These are phyloP conservation scores for Pelobates fuscus DNA, from an alignment of 2,113 vertebrate species.

Conservation along the genomic window DNA sequence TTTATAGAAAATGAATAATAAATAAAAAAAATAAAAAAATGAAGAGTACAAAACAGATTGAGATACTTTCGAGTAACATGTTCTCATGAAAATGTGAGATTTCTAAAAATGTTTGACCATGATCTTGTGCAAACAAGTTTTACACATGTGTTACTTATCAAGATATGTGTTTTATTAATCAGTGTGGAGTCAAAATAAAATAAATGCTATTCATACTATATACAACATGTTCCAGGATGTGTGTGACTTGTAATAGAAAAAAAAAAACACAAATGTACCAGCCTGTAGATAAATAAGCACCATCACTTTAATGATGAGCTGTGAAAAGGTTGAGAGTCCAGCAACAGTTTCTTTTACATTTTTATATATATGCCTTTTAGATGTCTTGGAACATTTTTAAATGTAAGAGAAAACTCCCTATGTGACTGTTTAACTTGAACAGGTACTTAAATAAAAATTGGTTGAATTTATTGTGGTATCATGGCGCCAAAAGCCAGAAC, in stretches of 20 bases:
- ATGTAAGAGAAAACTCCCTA: not conserved
- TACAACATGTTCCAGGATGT: not conserved
- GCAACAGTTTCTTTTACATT: too few species aligned
- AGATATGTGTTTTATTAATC: slow-evolving; percentile 30
- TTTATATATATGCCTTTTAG: not conserved
- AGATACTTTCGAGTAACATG: slow-evolving; percentile 14
- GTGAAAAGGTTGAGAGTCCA: not conserved
- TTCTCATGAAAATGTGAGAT: slow-evolving; percentile 30
- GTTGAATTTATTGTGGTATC: too few species aligned
- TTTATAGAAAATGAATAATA: not conserved
- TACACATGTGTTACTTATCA: slow-evolving; percentile 15
- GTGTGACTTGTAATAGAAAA: not conserved
- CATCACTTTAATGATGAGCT: not conserved
- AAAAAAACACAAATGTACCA: not conserved
- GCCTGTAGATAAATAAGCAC: too few species aligned
- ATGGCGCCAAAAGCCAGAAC: too few species aligned
- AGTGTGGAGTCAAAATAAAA: not conserved
- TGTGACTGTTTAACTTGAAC: too few species aligned
- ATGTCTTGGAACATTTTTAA: not conserved
- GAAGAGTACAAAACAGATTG: not conserved
- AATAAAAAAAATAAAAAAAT: not conserved
- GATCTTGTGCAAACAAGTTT: slow-evolving; percentile 16
- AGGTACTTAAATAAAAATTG: too few species aligned
- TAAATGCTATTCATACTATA: slow-evolving; percentile 11
- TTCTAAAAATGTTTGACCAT: slow-evolving; percentile 31